Evolutionary conservation across 1,140 invertebrate species (phyloP), one percentile per base, ranked within the genome.

Genomic region (Eciton burchellii): DNA sequence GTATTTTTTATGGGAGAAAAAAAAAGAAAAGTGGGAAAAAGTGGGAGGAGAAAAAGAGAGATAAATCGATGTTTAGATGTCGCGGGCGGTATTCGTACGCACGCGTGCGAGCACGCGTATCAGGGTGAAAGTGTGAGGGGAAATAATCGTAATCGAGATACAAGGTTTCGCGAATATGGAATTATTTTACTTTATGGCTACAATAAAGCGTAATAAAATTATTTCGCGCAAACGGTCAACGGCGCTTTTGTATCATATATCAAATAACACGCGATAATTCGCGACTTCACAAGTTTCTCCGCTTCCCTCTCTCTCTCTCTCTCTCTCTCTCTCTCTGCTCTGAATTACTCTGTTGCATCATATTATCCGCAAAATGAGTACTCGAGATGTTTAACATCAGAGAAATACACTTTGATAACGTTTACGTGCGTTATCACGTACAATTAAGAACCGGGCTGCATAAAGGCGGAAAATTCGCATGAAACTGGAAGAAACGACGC

Each of bases 141-240:
- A 72, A 57, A 57, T 72, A 24, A 26, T 72, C 21, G 19, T 56
- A 26, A 24, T 12, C 29, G 56, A 72, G 35, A 71, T 72, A 19
- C 14, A 57, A 72, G 56, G 41, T 72, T 19, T 56, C 5, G 56
- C 54, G 19, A 24, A 54, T 35, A 21, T 12, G 11, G 26, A 56
- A 72, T 35, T 72, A 72, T 56, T 72, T 72, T 72, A 72, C 56
- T 72, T 72, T 72, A 56, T 21, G 54, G 11, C 12, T 21, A 21
- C 16, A 72, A 71, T n/a, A n/a, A n/a, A n/a, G n/a, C n/a, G n/a
- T n/a, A n/a, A 71, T 56, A 6, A 56, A 71, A 41, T 21, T 3
- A 26, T 24, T 71, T 41, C 4, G 35, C 3, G 26, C 14, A 24
- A 29, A 49, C 8, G n/a, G 24, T 16, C 24, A 8, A 3, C 16